phyloP scores from a whole-genome alignment of 2,888 invertebrate genomes.

The Exephanes ischioxanthus region DNA sequence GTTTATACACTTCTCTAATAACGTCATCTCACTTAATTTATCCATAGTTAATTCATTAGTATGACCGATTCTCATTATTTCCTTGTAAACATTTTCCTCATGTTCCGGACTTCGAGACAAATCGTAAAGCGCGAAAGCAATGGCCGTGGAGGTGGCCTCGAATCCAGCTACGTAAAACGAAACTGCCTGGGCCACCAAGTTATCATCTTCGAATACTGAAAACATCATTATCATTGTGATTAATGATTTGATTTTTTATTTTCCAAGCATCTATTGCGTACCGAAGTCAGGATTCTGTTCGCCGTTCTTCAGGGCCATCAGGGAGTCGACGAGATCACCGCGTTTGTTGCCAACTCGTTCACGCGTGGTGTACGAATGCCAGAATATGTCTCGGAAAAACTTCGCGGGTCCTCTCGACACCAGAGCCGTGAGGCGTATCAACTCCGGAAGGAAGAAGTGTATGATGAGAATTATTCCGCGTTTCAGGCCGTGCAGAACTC shows the following conservation, averaged over 20 bases:
- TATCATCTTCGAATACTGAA: slow-evolving; percentile 77
- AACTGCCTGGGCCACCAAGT: slow-evolving; percentile 76
- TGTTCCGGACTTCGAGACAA: slow-evolving; percentile 73
- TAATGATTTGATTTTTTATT: slow-evolving; percentile 9
- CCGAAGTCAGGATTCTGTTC: slow-evolving; percentile 75
- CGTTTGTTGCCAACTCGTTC: slow-evolving; percentile 72
- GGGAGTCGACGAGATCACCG: slow-evolving; percentile 76
- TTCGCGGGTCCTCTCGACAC: slow-evolving; percentile 72
- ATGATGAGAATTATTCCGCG: slow-evolving; percentile 73
- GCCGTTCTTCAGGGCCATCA: slow-evolving; percentile 75
- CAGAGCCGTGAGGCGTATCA: slow-evolving; percentile 70
- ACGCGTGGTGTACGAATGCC: slow-evolving; percentile 74
- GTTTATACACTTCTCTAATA: slow-evolving; percentile 75
- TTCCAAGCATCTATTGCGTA: slow-evolving; percentile 44
- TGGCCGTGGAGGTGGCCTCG: slow-evolving; percentile 75
- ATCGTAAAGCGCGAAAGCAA: slow-evolving; percentile 76
- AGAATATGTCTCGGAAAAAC: slow-evolving; percentile 76
- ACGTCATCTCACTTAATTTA: slow-evolving; percentile 73
- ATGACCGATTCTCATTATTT: slow-evolving; percentile 64
- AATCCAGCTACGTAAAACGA: slow-evolving; percentile 77
- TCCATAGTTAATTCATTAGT: slow-evolving; percentile 71
- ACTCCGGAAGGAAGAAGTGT: slow-evolving; percentile 75
- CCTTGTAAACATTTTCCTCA: slow-evolving; percentile 70
- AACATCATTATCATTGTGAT: slow-evolving; percentile 13
- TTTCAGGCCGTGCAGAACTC: slow-evolving; percentile 71